These are phyloP conservation scores for Lasioglossum zephyrum DNA, from an alignment of 2,888 invertebrate genomes.

Conservation along the genomic window DNA sequence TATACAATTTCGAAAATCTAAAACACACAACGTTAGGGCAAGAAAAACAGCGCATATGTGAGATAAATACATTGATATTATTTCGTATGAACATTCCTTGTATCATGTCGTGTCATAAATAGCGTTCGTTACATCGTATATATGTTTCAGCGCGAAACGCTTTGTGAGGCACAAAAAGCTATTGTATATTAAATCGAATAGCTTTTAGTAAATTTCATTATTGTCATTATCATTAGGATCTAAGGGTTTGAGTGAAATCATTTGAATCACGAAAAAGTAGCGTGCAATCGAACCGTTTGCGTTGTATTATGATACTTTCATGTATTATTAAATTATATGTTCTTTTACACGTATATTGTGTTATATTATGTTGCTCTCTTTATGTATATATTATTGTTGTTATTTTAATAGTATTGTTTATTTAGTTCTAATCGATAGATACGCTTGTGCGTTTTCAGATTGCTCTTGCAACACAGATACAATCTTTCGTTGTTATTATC, in stretches of 20 bases:
- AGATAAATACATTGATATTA: neutral
- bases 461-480: neutral
- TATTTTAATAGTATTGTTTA: neutral
- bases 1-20: neutral
- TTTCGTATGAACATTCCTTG: neutral
- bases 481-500: neutral
- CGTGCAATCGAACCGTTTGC: neutral
- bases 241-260: too few species aligned
- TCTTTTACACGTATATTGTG: neutral
- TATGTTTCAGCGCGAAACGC: neutral
- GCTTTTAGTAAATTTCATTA: neutral
- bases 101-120: neutral
- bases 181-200: neutral
- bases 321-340: neutral
- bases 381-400: slow-evolving; percentile 1
- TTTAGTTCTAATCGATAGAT: neutral
- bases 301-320: neutral
- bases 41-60: neutral
- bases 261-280: neutral
- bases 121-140: neutral
- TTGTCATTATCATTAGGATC: neutral
- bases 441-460: neutral
- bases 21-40: neutral
- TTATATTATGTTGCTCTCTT: neutral
- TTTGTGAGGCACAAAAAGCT: neutral